Percentiles rank a stretch among this genome's conserved stretches.
phyloP scores from a whole-genome alignment of 2,888 invertebrate species.

The Tachina lurida region DNA sequence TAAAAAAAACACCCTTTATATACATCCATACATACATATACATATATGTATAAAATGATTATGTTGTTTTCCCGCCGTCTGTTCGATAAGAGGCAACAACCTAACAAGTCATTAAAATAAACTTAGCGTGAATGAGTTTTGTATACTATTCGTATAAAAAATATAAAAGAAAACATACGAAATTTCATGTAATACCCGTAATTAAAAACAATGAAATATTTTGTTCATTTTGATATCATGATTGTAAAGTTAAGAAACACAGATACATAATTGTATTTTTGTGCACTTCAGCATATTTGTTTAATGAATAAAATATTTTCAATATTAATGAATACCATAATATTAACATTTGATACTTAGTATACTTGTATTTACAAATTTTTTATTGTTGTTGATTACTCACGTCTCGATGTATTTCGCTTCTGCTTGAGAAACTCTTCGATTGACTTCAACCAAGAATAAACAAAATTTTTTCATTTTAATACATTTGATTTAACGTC shows the following conservation, averaged over 20 bases:
- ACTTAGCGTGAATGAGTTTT: slow-evolving; percentile 30
- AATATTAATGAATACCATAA: no score
- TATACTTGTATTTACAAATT: no score
- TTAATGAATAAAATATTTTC: neutral
- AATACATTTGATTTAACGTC: no score
- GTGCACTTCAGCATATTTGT: neutral
- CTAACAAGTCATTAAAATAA: slow-evolving; percentile 48
- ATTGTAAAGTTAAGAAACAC: slow-evolving; percentile 1
- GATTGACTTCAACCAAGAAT: no score
- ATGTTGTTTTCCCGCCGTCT: slow-evolving; percentile 5
- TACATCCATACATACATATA: no score
- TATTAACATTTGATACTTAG: no score
- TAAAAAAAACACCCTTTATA: no score
- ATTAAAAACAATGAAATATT: slow-evolving; percentile 10
- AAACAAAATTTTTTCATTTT: no score
- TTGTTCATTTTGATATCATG: slow-evolving; percentile 7
- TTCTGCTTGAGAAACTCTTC: no score
- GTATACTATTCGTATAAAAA: slow-evolving; percentile 9
- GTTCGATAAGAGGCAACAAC: slow-evolving; percentile 53
- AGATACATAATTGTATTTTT: neutral
- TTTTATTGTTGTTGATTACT: no score
- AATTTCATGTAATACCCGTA: slow-evolving; percentile 3
- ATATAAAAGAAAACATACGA: neutral
- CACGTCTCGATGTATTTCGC: no score
- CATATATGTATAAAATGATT: neutral